Evolutionary conservation across 2,888 invertebrate genomes (phyloP), one percentile per base, ranked within the genome.

Genomic region (Camponotus fellah): DNA sequence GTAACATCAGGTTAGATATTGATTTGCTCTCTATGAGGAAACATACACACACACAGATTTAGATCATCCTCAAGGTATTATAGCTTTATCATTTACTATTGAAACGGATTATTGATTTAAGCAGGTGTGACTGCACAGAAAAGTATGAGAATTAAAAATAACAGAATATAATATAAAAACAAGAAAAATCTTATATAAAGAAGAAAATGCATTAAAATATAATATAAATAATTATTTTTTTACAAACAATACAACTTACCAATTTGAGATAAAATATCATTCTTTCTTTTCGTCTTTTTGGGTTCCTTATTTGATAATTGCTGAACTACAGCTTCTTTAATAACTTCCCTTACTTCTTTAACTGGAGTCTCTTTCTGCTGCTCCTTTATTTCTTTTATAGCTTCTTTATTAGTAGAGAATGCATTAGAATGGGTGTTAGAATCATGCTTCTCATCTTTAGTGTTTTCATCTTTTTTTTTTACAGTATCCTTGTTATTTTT

Each of bases 221-320:
- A 53, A 6, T 8, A 17, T 49, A 53, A 49, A 49, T 49, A 40
- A 72, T 58, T 56, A 58, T 26, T 14, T 26, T 26, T 40, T 17
- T 58, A 65, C 37, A 64, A 80, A 43, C 12, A 84, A 53, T 53
- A 53, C 10, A n/a, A 86, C 95, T 95, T 93, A 96, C 96, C 95
- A 89, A 96, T 95, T 91, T 96, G 96, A 83, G 96, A 95, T 62
- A 96, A 93, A 58, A 95, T 95, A 87, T 96, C 97, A 91, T 95
- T 96, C 92, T 96, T 96, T 94, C 96, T 96, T 92, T 96, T 96
- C 91, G 96, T 96, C 89, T 95, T 96, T 89, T 94, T 94, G 3
- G 94, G 91, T 62, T 94, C 95, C 68, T 94, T 95, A 56, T 84
- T 91, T 53, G 91, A 83, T 1, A 90, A 74, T 53, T 91, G 91